These are phyloP conservation scores for Muscicapa adusta DNA, from an alignment of 2,113 vertebrate species.

Conservation along the genomic window DNA sequence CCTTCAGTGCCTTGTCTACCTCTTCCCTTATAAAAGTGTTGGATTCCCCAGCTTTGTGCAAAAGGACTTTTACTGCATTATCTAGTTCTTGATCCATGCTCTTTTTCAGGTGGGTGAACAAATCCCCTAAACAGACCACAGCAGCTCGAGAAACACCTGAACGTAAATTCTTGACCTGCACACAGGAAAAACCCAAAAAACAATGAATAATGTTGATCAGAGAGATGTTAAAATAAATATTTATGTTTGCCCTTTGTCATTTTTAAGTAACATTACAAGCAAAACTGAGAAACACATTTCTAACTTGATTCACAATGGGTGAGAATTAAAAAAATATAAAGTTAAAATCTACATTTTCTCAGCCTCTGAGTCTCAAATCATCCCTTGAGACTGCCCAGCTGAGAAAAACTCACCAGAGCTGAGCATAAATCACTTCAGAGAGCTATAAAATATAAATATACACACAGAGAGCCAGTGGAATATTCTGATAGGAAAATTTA, in stretches of 20 bases:
- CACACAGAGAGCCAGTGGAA: not conserved
- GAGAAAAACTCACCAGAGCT: not conserved
- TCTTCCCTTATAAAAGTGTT: slow-evolving; percentile 94
- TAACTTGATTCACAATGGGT: not conserved
- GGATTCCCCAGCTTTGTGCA: slow-evolving; percentile 89
- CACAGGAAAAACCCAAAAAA: slow-evolving; percentile 50
- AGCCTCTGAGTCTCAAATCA: not conserved
- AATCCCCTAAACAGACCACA: slow-evolving; percentile 85
- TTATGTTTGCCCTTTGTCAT: not conserved
- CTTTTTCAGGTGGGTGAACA: slow-evolving; percentile 86
- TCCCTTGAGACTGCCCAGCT: not conserved
- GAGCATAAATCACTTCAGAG: not conserved
- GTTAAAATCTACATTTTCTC: not conserved
- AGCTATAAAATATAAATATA: not conserved
- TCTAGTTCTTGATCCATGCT: slow-evolving; percentile 95
- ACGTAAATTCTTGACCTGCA: slow-evolving; percentile 93
- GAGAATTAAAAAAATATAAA: not conserved
- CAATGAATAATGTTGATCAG: slow-evolving; percentile 32
- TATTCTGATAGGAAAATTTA: not conserved
- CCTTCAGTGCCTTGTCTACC: slow-evolving; percentile 86
- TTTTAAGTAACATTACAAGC: not conserved
- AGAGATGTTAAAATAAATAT: not conserved
- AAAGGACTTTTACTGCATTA: slow-evolving; percentile 81
- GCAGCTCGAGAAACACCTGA: slow-evolving; percentile 93
- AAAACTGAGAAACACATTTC: not conserved